Evolutionary conservation across 2,888 invertebrate genomes (phyloP), one percentile per base, ranked within the genome.

Genomic region (Zelleria hepariella): DNA sequence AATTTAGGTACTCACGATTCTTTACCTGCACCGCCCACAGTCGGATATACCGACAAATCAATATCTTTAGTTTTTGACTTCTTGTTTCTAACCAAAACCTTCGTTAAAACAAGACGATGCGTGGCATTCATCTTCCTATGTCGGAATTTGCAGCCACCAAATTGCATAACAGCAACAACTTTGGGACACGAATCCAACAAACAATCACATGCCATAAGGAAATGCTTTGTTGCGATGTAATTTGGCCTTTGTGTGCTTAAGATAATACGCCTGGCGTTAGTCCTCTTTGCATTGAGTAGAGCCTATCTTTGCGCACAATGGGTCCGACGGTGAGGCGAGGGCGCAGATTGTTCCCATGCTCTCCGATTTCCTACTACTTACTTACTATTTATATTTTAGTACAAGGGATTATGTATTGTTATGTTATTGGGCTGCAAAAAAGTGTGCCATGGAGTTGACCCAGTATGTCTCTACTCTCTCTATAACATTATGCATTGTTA

Each of bases 291-390:
- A 10, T 42, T 42, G 32, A 15, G 32, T 42, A 42, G 32, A 42
- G 51, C 8, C 23, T 51, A 49, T 49, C 49, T 7, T 8, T 2
- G 18, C 18, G 49, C 51, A 51, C 51, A 51, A 51, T 51, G 20
- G 23, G 51, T 20, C 51, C 23, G 49, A n/a, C 8, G 5, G 49
- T 58, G 55, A 8, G 58, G 32, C 26, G 54, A 55, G 60, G 32
- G 32, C 32, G 15, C 32, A 15, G 32, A 42, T 42, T 10, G 4
- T 42, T 42, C 32, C 32, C 32, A 42, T 32, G 10, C 32, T 42
- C 32, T 42, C 15, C 32, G 32, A 42, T 42, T 42, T 32, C 32
- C 32, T 7, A 42, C 15, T 15, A n/a, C n/a, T n/a, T n/a, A n/a
- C n/a, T n/a, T n/a, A n/a, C n/a, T n/a, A n/a, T n/a, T n/a, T n/a